Base-by-base conservation (phyloP, 2,113 vertebrate species). In the Corynorhinus townsendii region DNA sequence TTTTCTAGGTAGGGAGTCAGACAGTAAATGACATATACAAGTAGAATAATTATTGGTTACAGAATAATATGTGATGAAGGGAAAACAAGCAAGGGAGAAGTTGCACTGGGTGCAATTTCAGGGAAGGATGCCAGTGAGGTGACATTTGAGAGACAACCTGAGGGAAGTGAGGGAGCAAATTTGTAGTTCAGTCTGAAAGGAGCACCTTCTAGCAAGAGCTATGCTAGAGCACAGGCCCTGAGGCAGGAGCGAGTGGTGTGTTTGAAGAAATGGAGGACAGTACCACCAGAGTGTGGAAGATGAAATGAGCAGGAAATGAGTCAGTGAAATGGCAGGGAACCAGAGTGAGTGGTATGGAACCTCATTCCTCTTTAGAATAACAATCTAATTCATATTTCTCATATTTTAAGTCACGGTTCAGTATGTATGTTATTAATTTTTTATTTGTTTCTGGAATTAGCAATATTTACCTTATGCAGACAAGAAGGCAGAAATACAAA, bases 161-260 rank as follows among this genome's bases (percentile, higher is more conserved):
- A 81, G 40, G 19, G 1, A 1, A 16, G 5, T 17, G 3, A 84
- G 30, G 17, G 15, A 59, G 4, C 11, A 35, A 33, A 19, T 9
- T 9, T 30, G 0, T 73, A 7, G 52, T 86, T 81, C 14, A 1
- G 0, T 81, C 8, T 38, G 8, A 45, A 79, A 49, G 9, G 64
- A 45, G 33, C 35, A 3, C 33, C 28, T 76, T 72, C 11, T 12
- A 80, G 4, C 3, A 17, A 59, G 15, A 62, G 49, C 7, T 47
- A 68, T 26, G 14, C 12, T 45, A 33, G 4, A 82, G 26, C 24
- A 62, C 26, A 62, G 59, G 26, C 59, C 56, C 59, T 11, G 59
- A 62, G 19, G n/a, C 0, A 54, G 35, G 0, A 12, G 7, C 11
- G 1, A 62, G 26, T 5, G 5, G 1, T 62, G 15, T 28, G 15